Percentiles rank a stretch among this genome's conserved stretches.
phyloP scores from a whole-genome alignment of 2,113 vertebrate genomes.

The Calypte anna region DNA sequence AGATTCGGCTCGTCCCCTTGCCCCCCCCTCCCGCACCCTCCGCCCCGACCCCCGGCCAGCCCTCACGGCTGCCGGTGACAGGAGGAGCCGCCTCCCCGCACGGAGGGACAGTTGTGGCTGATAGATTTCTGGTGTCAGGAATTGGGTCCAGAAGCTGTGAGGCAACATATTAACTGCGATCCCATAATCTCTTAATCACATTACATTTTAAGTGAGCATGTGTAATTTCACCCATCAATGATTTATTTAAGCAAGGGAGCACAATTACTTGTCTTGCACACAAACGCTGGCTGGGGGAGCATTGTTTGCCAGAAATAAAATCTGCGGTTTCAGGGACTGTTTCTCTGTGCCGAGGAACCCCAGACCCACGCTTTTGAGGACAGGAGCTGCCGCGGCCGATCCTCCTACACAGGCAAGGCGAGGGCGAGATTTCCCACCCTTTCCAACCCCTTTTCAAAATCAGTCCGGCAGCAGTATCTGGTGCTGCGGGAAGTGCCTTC shows the following conservation, averaged over 20 bases:
- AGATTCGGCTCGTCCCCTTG: no score
- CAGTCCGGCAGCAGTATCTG: constrained; percentile 22
- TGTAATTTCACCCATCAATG: constrained; percentile 85
- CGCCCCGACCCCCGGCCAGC: no score
- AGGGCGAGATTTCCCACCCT: neutral
- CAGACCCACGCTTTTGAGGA: constrained; percentile 13
- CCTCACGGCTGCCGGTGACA: neutral
- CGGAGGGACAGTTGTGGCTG: constrained; percentile 74
- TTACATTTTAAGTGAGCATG: constrained; percentile 84
- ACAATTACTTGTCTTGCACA: constrained; percentile 74
- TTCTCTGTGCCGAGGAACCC: neutral
- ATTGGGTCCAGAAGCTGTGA: constrained; percentile 76
- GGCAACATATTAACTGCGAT: constrained; percentile 80
- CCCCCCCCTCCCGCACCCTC: neutral
- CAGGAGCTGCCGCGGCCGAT: neutral
- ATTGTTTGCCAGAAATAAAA: constrained; percentile 62
- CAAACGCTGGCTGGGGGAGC: constrained; percentile 54
- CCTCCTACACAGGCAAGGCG: neutral
- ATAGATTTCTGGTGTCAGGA: constrained; percentile 79
- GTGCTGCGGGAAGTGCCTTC: neutral
- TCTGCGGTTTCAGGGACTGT: neutral
- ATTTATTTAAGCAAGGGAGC: constrained; percentile 82
- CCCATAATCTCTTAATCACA: constrained; percentile 86
- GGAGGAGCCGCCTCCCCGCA: constrained; percentile 29
- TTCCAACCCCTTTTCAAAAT: neutral